These are phyloP conservation scores for Colletes latitarsis DNA, from an alignment of 1,140 invertebrate genomes.

Conservation along the genomic window DNA sequence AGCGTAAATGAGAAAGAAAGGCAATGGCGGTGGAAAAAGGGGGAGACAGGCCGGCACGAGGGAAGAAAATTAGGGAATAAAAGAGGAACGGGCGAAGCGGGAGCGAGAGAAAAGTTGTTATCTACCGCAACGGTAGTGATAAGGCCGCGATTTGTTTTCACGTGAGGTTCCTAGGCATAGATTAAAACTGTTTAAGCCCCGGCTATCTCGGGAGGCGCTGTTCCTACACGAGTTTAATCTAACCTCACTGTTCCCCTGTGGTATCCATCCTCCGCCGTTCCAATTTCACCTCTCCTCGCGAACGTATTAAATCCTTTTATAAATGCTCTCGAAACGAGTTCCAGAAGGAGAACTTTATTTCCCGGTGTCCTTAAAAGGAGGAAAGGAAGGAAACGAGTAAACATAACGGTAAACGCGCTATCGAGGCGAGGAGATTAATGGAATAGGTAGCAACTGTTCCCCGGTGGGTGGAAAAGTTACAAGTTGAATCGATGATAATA, in stretches of 20 bases:
- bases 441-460: background rate
- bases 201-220: constrained; percentile 58
- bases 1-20: constrained; percentile 30
- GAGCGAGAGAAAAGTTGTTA: constrained; percentile 75
- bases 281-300: constrained; percentile 59
- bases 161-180: constrained; percentile 66
- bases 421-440: constrained; percentile 18
- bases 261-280: constrained; percentile 58
- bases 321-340: constrained; percentile 37
- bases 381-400: background rate
- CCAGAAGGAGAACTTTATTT: background rate
- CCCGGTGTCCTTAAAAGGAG: background rate
- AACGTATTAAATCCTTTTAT: constrained; percentile 41
- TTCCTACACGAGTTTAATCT: constrained; percentile 72
- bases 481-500: constrained; percentile 22
- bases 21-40: background rate
- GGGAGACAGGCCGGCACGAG: background rate
- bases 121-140: constrained; percentile 73
- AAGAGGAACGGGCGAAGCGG: constrained; percentile 33
- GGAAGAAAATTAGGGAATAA: constrained; percentile 39
- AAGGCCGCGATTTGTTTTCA: constrained; percentile 76
- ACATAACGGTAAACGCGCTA: background rate
- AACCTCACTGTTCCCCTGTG: constrained; percentile 64
- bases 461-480: background rate
- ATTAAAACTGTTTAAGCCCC: constrained; percentile 71